These are phyloP conservation scores for Pachyuromys duprasi DNA, from an alignment of 2,797 vertebrate genomes.

Conservation along the genomic window DNA sequence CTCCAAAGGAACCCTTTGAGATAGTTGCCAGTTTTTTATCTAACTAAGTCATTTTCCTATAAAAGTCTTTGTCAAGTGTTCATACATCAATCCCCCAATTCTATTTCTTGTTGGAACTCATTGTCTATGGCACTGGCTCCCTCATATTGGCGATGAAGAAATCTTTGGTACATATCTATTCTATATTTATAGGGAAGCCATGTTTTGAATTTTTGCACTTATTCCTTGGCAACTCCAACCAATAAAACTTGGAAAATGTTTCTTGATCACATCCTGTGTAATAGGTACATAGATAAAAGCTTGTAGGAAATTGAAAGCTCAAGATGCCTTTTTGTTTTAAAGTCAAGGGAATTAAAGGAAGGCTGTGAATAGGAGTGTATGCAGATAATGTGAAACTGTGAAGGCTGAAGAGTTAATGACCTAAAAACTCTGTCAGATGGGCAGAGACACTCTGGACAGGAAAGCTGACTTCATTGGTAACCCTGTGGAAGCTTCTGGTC, in stretches of 20 bases:
- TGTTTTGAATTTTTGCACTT: constrained; percentile 43
- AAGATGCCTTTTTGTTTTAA: constrained; percentile 17
- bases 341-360: constrained; percentile 13
- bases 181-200: background rate
- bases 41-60: background rate
- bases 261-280: background rate
- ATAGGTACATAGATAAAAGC: background rate
- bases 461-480: background rate
- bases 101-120: background rate
- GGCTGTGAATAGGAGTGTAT: background rate
- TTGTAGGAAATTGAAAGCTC: background rate
- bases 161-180: background rate
- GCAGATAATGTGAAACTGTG: background rate
- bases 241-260: constrained; percentile 20
- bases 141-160: background rate
- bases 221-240: background rate
- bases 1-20: background rate
- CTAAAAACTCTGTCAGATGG: background rate
- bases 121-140: background rate
- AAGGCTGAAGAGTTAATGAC: background rate
- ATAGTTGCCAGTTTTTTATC: background rate
- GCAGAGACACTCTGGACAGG: background rate
- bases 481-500: background rate
- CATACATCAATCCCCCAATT: background rate
- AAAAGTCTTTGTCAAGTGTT: background rate